Conservation (phyloP, 2,888 invertebrate species). For the Sinotaia quadrata region DNA sequence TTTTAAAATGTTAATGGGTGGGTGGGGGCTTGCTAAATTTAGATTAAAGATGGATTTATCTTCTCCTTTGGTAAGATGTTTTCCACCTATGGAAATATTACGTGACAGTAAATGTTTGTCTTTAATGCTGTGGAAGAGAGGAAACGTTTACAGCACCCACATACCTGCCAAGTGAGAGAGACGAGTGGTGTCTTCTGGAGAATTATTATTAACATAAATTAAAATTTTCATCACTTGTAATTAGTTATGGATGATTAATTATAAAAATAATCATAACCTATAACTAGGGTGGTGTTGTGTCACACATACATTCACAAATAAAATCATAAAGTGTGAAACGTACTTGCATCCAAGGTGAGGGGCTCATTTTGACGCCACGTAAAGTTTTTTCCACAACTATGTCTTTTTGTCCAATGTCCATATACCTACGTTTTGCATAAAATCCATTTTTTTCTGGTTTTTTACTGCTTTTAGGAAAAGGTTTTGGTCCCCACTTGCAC, state of each 20-base stretch:
- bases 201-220: too few species aligned
- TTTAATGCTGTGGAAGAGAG: too few species aligned
- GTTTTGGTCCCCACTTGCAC: slow-evolving; percentile 45
- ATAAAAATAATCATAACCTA: background rate
- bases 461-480: background rate
- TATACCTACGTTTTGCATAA: slow-evolving; percentile 19
- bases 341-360: slow-evolving; percentile 40
- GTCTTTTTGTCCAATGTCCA: slow-evolving; percentile 42
- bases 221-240: background rate
- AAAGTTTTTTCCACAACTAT: slow-evolving; percentile 43
- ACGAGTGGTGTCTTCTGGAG: too few species aligned
- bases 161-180: too few species aligned
- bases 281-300: background rate
- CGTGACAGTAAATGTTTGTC: too few species aligned
- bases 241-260: background rate
- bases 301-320: slow-evolving; percentile 12
- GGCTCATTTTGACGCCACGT: slow-evolving; percentile 50
- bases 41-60: too few species aligned
- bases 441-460: slow-evolving; percentile 22
- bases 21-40: too few species aligned
- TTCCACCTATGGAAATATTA: too few species aligned
- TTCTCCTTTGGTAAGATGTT: too few species aligned
- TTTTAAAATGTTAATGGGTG: too few species aligned
- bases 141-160: too few species aligned
- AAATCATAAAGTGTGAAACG: background rate